These are phyloP conservation scores for Caretta caretta DNA, from an alignment of 2,113 vertebrate species.

Conservation along the genomic window DNA sequence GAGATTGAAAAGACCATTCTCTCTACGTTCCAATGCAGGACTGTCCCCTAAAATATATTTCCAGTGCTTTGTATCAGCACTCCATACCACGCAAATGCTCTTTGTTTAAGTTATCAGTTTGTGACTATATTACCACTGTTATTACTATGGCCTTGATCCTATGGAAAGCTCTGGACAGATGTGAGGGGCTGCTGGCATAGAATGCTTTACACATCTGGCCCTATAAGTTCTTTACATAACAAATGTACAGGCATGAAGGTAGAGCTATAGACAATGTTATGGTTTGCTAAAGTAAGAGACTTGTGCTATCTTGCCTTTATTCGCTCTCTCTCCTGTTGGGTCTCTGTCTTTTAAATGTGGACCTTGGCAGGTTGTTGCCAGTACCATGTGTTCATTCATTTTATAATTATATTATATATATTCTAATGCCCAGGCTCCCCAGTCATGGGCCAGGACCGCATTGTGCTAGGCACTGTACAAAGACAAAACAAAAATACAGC, in stretches of 20 bases:
- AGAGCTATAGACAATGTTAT: conserved; percentile 24
- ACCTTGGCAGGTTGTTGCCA: not conserved
- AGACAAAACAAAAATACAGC: not conserved
- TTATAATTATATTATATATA: not conserved
- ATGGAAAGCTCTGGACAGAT: not conserved
- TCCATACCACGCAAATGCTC: not conserved
- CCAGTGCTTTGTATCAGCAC: not conserved
- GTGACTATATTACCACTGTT: conserved; percentile 41
- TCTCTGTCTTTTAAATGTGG: not conserved
- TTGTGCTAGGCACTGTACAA: not conserved
- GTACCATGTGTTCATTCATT: not conserved
- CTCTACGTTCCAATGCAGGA: not conserved
- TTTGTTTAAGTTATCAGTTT: conserved; percentile 15
- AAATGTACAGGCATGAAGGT: not conserved
- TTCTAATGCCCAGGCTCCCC: fast-evolving
- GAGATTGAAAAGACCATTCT: not conserved
- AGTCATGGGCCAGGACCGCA: not conserved
- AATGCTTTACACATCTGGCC: not conserved
- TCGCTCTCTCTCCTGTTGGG: conserved; percentile 11
- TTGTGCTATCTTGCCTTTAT: not conserved
- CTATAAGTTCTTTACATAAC: not conserved
- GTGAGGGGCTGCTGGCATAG: conserved; percentile 35
- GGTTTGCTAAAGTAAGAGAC: conserved; percentile 24
- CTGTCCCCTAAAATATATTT: not conserved
- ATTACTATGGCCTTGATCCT: conserved; percentile 51